Evolutionary conservation across 2,797 vertebrate species (phyloP).

Genomic region (Hypotaenidia okinawae): DNA sequence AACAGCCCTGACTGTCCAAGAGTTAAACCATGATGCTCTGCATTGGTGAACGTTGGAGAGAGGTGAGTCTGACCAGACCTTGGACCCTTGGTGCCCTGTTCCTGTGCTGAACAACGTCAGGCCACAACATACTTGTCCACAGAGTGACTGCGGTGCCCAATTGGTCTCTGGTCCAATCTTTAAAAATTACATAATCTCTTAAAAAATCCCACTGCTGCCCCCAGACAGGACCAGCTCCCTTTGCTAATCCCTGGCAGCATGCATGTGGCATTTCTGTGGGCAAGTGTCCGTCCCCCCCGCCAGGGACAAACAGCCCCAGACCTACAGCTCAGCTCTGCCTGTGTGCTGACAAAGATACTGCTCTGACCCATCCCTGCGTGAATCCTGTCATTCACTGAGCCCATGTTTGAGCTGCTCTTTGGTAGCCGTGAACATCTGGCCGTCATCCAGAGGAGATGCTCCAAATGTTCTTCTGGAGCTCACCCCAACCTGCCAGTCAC

Average conservation of each 20-base stretch:
- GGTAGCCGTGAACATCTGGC: not conserved
- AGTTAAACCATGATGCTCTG: not conserved
- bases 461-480: not conserved
- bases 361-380: not conserved
- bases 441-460: not conserved
- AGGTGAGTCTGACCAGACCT: not conserved
- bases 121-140: not conserved
- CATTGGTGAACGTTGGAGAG: not conserved
- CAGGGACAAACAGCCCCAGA: not conserved
- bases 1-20: not conserved
- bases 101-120: not conserved
- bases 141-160: not conserved
- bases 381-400: not conserved
- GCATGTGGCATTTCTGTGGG: not conserved
- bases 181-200: not conserved
- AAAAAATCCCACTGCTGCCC: rapidly evolving
- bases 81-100: rapidly evolving
- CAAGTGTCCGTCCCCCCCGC: not conserved
- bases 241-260: not conserved
- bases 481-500: not conserved
- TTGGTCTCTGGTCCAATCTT: not conserved
- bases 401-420: not conserved
- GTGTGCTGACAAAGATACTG: not conserved
- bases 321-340: not conserved
- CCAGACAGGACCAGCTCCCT: not conserved